phyloP scores from a whole-genome alignment of 2,888 invertebrate species.

The Scelioninae gen. 1 region DNA sequence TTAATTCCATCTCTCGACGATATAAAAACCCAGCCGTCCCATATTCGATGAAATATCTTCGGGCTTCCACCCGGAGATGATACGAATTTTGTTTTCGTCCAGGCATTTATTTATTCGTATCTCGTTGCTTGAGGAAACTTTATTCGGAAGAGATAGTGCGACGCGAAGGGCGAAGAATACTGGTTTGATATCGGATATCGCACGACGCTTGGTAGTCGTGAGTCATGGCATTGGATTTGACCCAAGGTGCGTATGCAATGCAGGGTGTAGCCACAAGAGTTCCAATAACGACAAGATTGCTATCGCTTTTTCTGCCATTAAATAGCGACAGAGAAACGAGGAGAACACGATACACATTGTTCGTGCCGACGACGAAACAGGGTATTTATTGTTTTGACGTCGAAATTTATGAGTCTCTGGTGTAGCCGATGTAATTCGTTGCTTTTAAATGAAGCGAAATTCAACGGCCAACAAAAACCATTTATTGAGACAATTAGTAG shows the following conservation, averaged over 20 bases:
- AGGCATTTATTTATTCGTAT: conserved; percentile 56
- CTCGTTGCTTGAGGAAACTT: conserved; percentile 50
- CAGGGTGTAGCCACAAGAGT: conserved; percentile 53
- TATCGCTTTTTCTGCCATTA: conserved; percentile 64
- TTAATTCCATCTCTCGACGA: conserved; percentile 69
- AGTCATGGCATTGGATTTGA: conserved; percentile 71
- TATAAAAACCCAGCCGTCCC: conserved; percentile 51
- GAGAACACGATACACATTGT: conserved; percentile 48
- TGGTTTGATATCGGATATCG: conserved; percentile 76
- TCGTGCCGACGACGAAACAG: conserved; percentile 22
- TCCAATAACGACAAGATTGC: conserved; percentile 63
- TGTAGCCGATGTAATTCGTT: neutral
- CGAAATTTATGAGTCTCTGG: conserved; percentile 46
- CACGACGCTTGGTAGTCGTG: conserved; percentile 71
- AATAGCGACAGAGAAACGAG: conserved; percentile 33
- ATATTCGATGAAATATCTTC: conserved; percentile 46
- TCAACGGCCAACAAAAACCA: neutral
- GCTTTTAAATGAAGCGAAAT: conserved; percentile 18
- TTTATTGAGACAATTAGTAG: conserved; percentile 23
- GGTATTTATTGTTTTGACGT: conserved; percentile 57
- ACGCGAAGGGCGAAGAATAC: conserved; percentile 65
- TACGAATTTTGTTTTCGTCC: conserved; percentile 46
- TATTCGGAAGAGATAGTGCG: conserved; percentile 65
- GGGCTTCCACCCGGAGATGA: conserved; percentile 26
- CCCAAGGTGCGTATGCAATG: conserved; percentile 63